A percentile compares a stretch with the other conserved stretches of the same genome.
Conservation (phyloP, 1,140 invertebrate species). For the Acyrthosiphon pisum region DNA sequence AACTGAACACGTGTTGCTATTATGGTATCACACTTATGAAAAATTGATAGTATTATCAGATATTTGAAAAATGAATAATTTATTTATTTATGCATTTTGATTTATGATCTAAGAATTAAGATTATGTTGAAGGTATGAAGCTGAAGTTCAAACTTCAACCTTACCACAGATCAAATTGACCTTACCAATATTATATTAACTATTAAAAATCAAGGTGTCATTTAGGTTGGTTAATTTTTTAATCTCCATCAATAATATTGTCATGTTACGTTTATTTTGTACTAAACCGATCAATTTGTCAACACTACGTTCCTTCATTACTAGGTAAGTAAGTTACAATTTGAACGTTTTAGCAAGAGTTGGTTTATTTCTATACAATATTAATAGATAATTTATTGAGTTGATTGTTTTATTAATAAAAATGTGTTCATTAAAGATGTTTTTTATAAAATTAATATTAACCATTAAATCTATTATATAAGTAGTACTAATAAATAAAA, state of each 20-base stretch:
- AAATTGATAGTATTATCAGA: background rate
- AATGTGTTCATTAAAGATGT: background rate
- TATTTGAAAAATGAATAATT: background rate
- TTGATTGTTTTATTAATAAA: background rate
- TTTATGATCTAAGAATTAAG: no score
- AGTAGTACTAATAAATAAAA: background rate
- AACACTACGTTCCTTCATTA: background rate
- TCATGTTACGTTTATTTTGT: slow-evolving; percentile 28
- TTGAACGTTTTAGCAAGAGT: background rate
- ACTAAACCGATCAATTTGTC: background rate
- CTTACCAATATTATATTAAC: background rate
- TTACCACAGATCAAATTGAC: no score
- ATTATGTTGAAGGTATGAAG: background rate
- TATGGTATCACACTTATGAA: background rate
- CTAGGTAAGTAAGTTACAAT: background rate
- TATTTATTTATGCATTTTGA: no score
- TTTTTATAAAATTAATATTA: background rate
- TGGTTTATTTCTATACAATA: background rate
- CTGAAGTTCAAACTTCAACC: background rate
- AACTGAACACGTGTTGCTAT: background rate
- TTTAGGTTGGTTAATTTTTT: background rate
- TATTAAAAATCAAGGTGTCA: background rate
- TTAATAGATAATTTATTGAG: background rate
- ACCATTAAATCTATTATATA: background rate
- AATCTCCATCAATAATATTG: background rate